A percentile compares a stretch with the other conserved stretches of the same genome.
Conservation (phyloP, 2,113 vertebrate species). For the Arvicanthis niloticus region DNA sequence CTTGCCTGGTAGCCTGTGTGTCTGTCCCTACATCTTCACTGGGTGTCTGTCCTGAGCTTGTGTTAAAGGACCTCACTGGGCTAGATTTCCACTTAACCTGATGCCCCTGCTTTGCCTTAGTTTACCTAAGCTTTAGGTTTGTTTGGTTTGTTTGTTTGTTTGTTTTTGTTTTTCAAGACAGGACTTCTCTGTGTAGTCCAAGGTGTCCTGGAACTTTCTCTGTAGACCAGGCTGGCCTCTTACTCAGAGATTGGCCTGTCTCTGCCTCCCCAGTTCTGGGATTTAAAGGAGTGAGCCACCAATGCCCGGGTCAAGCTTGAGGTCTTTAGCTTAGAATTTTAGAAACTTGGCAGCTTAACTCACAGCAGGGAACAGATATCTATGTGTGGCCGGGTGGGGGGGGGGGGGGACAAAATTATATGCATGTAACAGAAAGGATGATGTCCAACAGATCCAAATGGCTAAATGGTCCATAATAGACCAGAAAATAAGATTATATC, state of each 20-base stretch:
- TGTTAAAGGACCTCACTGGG: background rate
- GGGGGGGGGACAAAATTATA: background rate
- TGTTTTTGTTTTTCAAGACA: background rate
- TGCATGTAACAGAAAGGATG: background rate
- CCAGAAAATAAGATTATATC: background rate
- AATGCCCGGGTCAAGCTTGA: background rate
- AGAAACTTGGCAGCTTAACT: background rate
- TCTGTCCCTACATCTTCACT: no score
- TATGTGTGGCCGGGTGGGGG: background rate
- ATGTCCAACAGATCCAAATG: background rate
- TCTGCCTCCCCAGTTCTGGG: background rate
- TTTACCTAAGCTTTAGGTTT: background rate
- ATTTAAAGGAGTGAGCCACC: background rate
- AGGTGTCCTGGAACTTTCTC: background rate
- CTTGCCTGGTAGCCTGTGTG: fast-evolving
- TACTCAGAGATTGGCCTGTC: background rate
- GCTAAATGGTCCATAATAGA: background rate
- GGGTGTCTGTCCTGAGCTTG: background rate
- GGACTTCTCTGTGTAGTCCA: background rate
- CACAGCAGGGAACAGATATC: background rate
- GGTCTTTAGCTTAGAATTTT: background rate
- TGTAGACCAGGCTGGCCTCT: background rate
- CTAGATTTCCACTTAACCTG: background rate
- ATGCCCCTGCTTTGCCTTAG: background rate
- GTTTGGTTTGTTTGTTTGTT: background rate